Conservation (phyloP, 2,797 vertebrate genomes). For the Pteronotus mesoamericanus region DNA sequence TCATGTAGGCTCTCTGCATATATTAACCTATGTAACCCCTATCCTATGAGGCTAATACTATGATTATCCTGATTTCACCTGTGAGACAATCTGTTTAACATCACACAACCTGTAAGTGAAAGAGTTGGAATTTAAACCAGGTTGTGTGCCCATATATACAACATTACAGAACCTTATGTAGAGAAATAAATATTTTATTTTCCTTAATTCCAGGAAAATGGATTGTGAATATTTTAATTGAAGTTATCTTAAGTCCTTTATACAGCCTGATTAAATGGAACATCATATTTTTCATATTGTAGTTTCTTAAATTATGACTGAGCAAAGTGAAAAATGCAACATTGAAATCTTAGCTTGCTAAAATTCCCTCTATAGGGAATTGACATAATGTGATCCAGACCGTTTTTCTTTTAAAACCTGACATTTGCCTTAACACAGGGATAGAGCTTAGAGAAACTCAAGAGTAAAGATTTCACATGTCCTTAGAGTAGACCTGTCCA, state of each 20-base stretch:
- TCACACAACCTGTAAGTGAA: background rate
- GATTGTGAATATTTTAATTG: background rate
- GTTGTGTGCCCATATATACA: fast-evolving
- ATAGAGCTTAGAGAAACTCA: background rate
- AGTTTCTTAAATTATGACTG: background rate
- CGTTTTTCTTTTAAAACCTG: background rate
- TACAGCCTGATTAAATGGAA: background rate
- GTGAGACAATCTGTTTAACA: background rate
- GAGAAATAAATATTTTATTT: background rate
- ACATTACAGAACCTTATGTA: background rate
- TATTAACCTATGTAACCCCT: background rate
- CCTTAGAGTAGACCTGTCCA: background rate
- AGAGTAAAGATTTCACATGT: background rate
- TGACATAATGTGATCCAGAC: background rate
- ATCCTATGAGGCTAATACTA: background rate
- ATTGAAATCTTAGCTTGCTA: background rate
- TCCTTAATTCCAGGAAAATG: background rate
- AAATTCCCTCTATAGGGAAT: background rate
- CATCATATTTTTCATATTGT: background rate
- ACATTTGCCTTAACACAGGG: background rate
- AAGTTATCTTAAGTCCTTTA: background rate
- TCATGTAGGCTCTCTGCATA: background rate
- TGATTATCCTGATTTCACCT: background rate
- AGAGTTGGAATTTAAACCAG: background rate
- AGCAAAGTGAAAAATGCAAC: background rate